Conservation (phyloP, 2,888 invertebrate species). For the Zonitis immaculata region DNA sequence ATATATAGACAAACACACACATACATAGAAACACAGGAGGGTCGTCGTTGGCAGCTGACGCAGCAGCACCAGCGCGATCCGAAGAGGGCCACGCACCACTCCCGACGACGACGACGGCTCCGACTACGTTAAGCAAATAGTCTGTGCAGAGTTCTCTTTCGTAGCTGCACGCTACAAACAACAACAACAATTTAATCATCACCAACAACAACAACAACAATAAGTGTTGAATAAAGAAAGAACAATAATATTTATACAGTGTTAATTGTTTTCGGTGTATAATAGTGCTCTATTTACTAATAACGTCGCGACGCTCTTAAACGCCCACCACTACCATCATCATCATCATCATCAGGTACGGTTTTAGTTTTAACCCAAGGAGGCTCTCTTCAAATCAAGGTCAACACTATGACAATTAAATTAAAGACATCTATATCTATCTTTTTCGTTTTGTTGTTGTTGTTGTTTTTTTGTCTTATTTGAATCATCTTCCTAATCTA, state of each 20-base stretch:
- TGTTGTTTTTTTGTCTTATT: too few relatives aligned
- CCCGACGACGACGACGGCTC: too few relatives aligned
- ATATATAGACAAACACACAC: neutral
- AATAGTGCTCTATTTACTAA: too few relatives aligned
- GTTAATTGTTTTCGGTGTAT: too few relatives aligned
- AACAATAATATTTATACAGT: neutral
- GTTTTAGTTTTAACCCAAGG: neutral
- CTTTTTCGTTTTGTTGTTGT: too few relatives aligned
- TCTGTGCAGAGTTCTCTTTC: constrained; percentile 1
- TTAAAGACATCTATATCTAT: neutral
- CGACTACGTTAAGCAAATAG: too few relatives aligned
- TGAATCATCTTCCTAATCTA: too few relatives aligned
- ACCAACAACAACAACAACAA: neutral
- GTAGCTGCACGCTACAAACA: neutral
- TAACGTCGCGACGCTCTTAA: neutral
- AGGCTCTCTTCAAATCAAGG: neutral
- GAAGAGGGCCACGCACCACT: constrained; percentile 13
- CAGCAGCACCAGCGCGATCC: constrained; percentile 15
- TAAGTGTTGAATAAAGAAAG: neutral
- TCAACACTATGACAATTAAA: neutral
- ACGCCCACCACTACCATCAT: too few relatives aligned
- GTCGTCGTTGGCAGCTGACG: constrained; percentile 20
- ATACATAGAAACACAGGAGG: constrained; percentile 6
- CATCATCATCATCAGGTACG: too few relatives aligned
- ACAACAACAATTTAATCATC: neutral